phyloP scores from a whole-genome alignment of 2,888 invertebrate species.

The Campoletis raptor region DNA sequence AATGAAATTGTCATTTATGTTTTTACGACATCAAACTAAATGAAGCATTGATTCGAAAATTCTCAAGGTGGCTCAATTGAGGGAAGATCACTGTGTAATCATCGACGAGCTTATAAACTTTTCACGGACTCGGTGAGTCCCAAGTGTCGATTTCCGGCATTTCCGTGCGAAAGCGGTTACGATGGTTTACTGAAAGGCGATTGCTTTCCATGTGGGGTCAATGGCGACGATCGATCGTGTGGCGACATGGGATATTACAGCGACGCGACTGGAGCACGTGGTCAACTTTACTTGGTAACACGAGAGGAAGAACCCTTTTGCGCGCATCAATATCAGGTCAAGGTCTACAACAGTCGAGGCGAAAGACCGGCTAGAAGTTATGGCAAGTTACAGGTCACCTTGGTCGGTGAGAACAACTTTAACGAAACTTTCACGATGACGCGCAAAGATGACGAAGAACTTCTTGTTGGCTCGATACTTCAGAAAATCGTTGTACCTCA shows the following conservation, averaged over 20 bases:
- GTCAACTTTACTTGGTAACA: constrained; percentile 95
- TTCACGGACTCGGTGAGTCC: constrained; percentile 97
- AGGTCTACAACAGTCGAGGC: constrained; percentile 91
- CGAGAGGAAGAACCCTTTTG: constrained; percentile 97
- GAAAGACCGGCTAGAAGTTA: constrained; percentile 89
- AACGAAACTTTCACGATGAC: constrained; percentile 96
- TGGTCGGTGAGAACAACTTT: constrained; percentile 92
- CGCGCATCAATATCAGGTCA: constrained; percentile 95
- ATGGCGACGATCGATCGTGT: constrained; percentile 88
- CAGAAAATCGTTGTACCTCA: constrained; percentile 95
- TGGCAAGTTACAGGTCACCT: constrained; percentile 91
- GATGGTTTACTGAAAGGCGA: constrained; percentile 93
- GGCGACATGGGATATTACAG: constrained; percentile 98
- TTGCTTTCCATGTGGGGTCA: constrained; percentile 90
- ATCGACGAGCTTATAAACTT: constrained; percentile 96
- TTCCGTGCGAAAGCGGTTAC: constrained; percentile 92
- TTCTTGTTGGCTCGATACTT: constrained; percentile 90
- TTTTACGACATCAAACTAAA: not conserved
- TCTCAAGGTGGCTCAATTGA: constrained; percentile 90
- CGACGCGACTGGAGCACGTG: constrained; percentile 92
- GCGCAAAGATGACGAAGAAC: constrained; percentile 92
- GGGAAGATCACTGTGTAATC: constrained; percentile 96
- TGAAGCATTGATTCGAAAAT: constrained; percentile 28
- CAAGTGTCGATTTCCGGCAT: constrained; percentile 96
- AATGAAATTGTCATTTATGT: not conserved